These are phyloP conservation scores for Ceraclea dissimilis DNA, from an alignment of 2,888 invertebrate species.

Conservation along the genomic window DNA sequence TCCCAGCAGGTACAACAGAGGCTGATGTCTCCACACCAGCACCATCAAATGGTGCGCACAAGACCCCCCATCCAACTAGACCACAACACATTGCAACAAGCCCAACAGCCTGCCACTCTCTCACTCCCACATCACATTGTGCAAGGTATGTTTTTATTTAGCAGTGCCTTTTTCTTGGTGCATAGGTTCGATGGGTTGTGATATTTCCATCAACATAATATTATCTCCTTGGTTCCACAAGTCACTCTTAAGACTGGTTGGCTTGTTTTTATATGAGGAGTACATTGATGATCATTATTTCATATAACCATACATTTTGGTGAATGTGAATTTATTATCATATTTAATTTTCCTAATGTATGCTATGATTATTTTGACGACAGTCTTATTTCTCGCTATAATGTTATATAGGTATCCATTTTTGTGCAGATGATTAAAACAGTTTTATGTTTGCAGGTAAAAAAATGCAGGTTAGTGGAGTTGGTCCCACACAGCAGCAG, in stretches of 20 bases:
- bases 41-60: conserved; percentile 32
- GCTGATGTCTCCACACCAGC: conserved; percentile 16
- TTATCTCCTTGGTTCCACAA: too few species aligned
- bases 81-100: conserved; percentile 28
- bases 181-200: too few species aligned
- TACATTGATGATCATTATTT: conserved; percentile 4
- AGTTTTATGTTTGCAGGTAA: conserved; percentile 6
- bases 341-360: neutral
- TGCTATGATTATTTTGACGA: too few species aligned
- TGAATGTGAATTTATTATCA: neutral
- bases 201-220: too few species aligned
- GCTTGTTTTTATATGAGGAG: conserved; percentile 17
- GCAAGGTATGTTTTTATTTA: conserved; percentile 1
- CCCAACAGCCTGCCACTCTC: conserved; percentile 23
- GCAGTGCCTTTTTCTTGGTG: too few species aligned
- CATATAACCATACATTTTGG: neutral
- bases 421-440: neutral
- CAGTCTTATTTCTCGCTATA: too few species aligned
- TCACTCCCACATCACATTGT: conserved; percentile 10
- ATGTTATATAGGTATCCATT: too few species aligned
- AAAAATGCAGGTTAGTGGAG: conserved; percentile 12
- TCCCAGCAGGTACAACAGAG: conserved; percentile 19
- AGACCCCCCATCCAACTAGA: conserved; percentile 31
- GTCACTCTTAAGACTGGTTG: conserved; percentile 9
- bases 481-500: conserved; percentile 1